These are phyloP conservation scores for Lophura nycthemera DNA, from an alignment of 2,113 vertebrate genomes.

Conservation along the genomic window DNA sequence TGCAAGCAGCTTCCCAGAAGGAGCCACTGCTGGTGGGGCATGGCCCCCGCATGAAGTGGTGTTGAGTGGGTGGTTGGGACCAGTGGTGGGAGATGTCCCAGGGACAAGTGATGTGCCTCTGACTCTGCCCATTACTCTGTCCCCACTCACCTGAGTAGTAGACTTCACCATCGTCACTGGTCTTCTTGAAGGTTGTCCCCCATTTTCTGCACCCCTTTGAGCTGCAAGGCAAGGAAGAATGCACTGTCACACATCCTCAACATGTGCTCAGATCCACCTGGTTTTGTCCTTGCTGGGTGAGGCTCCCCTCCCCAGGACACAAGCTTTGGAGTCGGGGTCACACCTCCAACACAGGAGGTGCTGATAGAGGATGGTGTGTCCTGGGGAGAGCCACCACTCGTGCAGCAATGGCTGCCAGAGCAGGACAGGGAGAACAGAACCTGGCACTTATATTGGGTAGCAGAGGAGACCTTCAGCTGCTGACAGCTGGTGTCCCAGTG, in stretches of 20 bases:
- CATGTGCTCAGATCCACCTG: neutral
- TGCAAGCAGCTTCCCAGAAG: neutral
- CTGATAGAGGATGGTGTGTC: neutral
- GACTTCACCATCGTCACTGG: neutral
- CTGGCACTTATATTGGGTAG: too few relatives aligned
- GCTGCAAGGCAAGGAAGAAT: slow-evolving; percentile 34
- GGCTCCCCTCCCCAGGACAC: neutral
- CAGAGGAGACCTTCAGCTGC: neutral
- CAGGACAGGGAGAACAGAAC: too few relatives aligned
- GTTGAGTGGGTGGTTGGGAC: neutral
- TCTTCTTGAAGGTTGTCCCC: neutral
- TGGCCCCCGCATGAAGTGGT: neutral
- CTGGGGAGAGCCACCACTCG: neutral
- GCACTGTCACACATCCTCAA: neutral
- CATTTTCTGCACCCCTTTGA: neutral
- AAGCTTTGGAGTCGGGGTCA: accelerated
- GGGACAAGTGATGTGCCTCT: neutral
- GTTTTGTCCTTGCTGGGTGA: neutral
- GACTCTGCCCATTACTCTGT: accelerated
- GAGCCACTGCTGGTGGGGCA: neutral
- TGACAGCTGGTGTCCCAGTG: neutral
- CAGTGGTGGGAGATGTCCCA: neutral
- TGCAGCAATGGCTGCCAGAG: neutral
- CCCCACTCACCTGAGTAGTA: slow-evolving; percentile 34
- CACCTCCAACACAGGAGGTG: accelerated